Evolutionary conservation across 2,113 vertebrate genomes (phyloP).

Genomic region (Rallus limicola): DNA sequence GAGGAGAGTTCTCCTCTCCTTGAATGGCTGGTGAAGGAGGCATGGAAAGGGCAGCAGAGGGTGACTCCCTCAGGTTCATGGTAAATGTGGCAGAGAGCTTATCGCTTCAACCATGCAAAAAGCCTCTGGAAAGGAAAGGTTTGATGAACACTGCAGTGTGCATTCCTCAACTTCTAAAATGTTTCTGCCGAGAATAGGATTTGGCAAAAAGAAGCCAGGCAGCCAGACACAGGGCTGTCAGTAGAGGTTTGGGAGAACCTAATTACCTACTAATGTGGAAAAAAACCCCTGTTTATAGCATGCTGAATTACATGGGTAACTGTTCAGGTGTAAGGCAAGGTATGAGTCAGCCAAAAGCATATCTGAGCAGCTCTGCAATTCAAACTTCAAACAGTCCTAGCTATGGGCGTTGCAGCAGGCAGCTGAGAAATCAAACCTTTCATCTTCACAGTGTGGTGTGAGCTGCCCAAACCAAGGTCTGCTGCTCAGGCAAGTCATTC

Average conservation of each 20-base stretch:
- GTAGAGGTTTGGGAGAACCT: background rate
- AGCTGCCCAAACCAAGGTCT: background rate
- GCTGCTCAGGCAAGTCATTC: background rate
- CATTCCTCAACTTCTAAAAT: background rate
- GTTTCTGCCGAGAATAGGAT: background rate
- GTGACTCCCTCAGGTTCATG: conserved; percentile 53
- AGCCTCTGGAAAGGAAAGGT: conserved; percentile 68
- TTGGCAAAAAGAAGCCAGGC: background rate
- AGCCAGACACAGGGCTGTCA: background rate
- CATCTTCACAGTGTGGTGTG: rapidly evolving
- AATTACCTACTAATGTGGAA: background rate
- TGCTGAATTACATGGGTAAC: background rate
- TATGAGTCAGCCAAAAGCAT: background rate
- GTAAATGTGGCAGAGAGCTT: background rate
- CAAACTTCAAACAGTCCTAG: background rate
- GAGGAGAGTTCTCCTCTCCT: background rate
- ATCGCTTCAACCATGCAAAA: background rate
- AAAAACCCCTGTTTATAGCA: background rate
- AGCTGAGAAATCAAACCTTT: background rate
- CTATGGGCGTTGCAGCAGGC: background rate
- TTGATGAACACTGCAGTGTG: background rate
- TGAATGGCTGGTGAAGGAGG: conserved; percentile 67
- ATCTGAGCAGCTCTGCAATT: background rate
- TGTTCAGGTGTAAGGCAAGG: background rate
- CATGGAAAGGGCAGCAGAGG: conserved; percentile 48